A percentile compares a stretch with the other conserved stretches of the same genome.
Evolutionary conservation across 1,140 invertebrate species (phyloP).

Genomic region (Eumeta japonica): DNA sequence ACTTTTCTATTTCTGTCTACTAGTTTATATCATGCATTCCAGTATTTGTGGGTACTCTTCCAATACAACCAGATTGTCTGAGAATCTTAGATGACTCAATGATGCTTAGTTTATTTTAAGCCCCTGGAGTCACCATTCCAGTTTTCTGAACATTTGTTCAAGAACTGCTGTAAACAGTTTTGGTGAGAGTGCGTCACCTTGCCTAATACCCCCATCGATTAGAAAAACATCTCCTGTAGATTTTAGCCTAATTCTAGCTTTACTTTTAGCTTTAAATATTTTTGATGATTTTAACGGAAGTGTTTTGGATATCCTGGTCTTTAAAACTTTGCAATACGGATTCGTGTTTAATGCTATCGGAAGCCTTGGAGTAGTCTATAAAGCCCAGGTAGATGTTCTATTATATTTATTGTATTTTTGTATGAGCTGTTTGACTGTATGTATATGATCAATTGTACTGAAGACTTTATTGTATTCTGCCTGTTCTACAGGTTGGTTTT

Average conservation of each 20-base stretch:
- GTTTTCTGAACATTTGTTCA: no score
- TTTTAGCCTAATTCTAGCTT: slow-evolving; percentile 5
- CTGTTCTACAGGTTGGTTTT: no score
- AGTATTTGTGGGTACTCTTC: slow-evolving; percentile 9
- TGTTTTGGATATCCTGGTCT: slow-evolving; percentile 2
- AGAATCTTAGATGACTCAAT: slow-evolving; percentile 23
- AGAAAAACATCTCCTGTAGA: no score
- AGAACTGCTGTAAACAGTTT: slow-evolving; percentile 7
- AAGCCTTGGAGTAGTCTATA: no score
- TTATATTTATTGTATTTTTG: no score
- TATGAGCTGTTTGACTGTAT: no score
- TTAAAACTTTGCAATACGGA: slow-evolving; percentile 3
- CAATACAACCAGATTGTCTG: slow-evolving; percentile 21
- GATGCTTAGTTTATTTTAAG: slow-evolving; percentile 15
- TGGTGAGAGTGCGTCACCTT: no score
- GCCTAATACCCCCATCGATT: slow-evolving; percentile 5
- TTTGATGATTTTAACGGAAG: slow-evolving; percentile 5
- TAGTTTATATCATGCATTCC: slow-evolving; percentile 13
- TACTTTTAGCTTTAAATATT: slow-evolving; percentile 5
- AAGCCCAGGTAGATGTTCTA: background rate
- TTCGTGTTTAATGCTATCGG: slow-evolving; percentile 6
- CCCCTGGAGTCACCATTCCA: slow-evolving; percentile 10
- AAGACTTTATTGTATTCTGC: background rate
- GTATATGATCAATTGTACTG: no score
- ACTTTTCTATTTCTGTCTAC: slow-evolving; percentile 8